Conservation (phyloP, 2,113 vertebrate species). For the Argyrosomus japonicus region DNA sequence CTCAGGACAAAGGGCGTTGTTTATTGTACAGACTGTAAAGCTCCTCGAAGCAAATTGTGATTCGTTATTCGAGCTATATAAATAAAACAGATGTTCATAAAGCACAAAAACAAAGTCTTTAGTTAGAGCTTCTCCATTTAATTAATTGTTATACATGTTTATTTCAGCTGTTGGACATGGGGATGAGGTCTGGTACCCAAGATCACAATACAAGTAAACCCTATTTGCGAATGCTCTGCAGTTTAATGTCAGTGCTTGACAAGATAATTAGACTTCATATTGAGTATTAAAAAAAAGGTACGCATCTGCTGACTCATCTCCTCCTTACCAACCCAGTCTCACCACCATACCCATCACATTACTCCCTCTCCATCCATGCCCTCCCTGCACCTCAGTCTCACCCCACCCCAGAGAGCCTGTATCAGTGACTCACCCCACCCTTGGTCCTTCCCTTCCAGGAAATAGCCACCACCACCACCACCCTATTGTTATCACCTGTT, state of each 20-base stretch:
- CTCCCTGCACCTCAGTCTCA: slow-evolving; percentile 47
- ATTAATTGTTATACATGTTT: neutral
- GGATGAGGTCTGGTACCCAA: neutral
- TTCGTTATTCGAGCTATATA: too few species aligned
- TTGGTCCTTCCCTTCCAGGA: neutral
- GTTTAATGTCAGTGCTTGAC: neutral
- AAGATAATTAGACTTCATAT: neutral
- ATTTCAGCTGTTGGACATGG: neutral
- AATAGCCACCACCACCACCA: neutral
- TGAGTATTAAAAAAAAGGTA: too few species aligned
- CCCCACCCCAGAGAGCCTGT: slow-evolving; percentile 29
- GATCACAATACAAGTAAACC: neutral
- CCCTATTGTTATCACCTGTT: slow-evolving; percentile 87
- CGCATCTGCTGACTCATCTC: slow-evolving; percentile 51
- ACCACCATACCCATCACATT: neutral
- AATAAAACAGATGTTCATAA: neutral
- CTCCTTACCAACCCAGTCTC: neutral
- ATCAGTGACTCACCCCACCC: slow-evolving; percentile 26
- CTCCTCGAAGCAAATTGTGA: too few species aligned
- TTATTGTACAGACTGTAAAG: too few species aligned
- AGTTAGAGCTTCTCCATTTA: neutral
- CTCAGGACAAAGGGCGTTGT: neutral
- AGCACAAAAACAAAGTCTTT: too few species aligned
- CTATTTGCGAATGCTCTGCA: neutral
- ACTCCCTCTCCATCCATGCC: slow-evolving; percentile 18